Evolutionary conservation across 2,113 vertebrate genomes (phyloP), one percentile per base, ranked within the genome.

Genomic region (Ptilonorhynchus violaceus): DNA sequence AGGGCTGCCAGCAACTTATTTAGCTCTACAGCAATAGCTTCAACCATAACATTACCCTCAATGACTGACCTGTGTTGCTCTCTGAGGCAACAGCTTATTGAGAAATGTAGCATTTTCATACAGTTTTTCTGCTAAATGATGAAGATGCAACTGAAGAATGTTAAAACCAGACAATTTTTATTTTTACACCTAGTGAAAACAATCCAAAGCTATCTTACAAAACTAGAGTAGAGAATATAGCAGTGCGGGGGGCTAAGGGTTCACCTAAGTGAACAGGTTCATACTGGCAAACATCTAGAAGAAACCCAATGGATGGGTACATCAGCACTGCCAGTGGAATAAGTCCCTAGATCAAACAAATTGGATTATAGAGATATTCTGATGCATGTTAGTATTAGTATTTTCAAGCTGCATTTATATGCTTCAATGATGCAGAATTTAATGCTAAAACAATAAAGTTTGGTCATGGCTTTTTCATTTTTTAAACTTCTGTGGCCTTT

Each of bases 401-500:
- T 66, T 69, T 84, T 52, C 25, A 69, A 67, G 8, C 39, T 18
- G 20, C 50, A 8, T 44, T 79, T 52, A 50, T 50, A 25, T 46
- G 12, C 7, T 79, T 72, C 18, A 64, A 10, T 31, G 20, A 15
- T 22, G 23, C 35, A 75, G 20, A 82, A 55, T 39, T 70, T 70
- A 81, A 67, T 14, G 4, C 35, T 46, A 82, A 78, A 67, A 41
- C 30, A 56, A 47, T 23, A 7, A 47, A 60, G 5, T 39, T 52
- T 18, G 2, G 9, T 42, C 23, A 7, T 7, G 1, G 1, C 2
- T 73, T 52, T 52, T 46, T 11, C 2, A 7, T 60, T 60, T 28
- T 30, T 39, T 39, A 11, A 49, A 33, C 2, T 16, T 46, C 24
- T 0, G 4, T 35, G 8, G 5, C 37, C 68, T 88, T 74, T 74